These are phyloP conservation scores for Anagrus nilaparvatae DNA, from an alignment of 1,140 invertebrate genomes.

Conservation along the genomic window DNA sequence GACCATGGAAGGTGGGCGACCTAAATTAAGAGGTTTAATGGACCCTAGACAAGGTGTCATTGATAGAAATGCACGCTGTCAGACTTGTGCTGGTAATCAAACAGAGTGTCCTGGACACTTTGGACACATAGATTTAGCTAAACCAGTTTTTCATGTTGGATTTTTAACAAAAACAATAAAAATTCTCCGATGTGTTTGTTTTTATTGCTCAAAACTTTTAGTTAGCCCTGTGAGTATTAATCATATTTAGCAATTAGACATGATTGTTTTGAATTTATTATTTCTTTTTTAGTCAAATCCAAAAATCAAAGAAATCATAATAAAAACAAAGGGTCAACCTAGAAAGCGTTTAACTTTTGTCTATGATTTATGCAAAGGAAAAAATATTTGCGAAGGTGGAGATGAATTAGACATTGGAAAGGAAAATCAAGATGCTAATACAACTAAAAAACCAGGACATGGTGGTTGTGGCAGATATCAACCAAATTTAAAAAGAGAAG, in stretches of 20 bases:
- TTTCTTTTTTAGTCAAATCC: conserved; percentile 65
- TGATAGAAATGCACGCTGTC: conserved; percentile 85
- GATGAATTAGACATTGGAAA: conserved; percentile 92
- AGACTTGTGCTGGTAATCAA: conserved; percentile 97
- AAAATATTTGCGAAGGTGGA: conserved; percentile 96
- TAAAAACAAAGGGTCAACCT: conserved; percentile 95
- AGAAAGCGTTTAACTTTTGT: conserved; percentile 89
- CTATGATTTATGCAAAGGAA: conserved; percentile 97
- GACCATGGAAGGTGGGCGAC: conserved; percentile 95
- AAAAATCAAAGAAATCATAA: conserved; percentile 94
- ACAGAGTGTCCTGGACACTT: conserved; percentile 98
- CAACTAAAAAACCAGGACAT: conserved; percentile 69
- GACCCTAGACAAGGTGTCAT: conserved; percentile 98
- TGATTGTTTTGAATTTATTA: background rate
- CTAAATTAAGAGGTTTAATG: conserved; percentile 96
- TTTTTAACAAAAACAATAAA: conserved; percentile 97
- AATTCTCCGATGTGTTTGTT: conserved; percentile 92
- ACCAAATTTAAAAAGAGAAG: conserved; percentile 78
- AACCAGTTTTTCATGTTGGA: conserved; percentile 97
- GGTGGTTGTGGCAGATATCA: conserved; percentile 97
- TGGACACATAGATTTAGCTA: conserved; percentile 97
- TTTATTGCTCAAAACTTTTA: conserved; percentile 93
- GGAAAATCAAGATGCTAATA: conserved; percentile 48
- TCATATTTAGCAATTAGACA: background rate
- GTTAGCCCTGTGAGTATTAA: conserved; percentile 74